These are phyloP conservation scores for Drosophila lacicola DNA, from an alignment of 2,888 invertebrate species.

Conservation along the genomic window DNA sequence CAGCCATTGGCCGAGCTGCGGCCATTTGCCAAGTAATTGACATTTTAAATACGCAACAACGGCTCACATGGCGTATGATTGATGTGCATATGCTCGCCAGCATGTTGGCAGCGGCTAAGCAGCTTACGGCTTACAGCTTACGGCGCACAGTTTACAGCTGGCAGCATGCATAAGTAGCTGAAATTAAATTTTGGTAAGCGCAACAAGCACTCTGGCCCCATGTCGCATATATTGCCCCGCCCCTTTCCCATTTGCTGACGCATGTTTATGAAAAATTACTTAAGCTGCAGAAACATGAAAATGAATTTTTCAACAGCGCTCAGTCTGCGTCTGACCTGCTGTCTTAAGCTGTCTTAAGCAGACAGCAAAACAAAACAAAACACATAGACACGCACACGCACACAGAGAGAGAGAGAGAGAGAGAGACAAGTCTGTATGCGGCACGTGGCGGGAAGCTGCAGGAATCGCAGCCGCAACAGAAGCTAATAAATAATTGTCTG, in stretches of 20 bases:
- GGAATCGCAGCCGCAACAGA: constrained; percentile 53
- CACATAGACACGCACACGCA: constrained; percentile 18
- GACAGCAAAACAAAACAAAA: constrained; percentile 61
- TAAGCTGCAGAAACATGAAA: constrained; percentile 75
- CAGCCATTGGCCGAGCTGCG: constrained; percentile 10
- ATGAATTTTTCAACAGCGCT: constrained; percentile 77
- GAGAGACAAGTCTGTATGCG: too few relatives aligned
- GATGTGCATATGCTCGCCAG: constrained; percentile 46
- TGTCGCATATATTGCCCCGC: not conserved
- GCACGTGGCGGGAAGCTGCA: constrained; percentile 9
- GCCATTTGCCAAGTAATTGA: constrained; percentile 34
- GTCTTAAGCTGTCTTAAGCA: constrained; percentile 78
- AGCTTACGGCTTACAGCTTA: constrained; percentile 61
- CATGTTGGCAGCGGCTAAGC: constrained; percentile 54
- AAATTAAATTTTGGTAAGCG: constrained; percentile 69
- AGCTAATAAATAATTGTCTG: constrained; percentile 79
- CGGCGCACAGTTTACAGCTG: constrained; percentile 52
- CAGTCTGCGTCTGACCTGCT: constrained; percentile 62
- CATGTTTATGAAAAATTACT: constrained; percentile 77
- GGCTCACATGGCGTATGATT: constrained; percentile 65
- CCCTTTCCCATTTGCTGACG: constrained; percentile 16
- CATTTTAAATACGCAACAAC: constrained; percentile 42
- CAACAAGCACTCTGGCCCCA: constrained; percentile 42
- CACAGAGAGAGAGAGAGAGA: not conserved
- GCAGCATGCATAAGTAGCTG: constrained; percentile 70